Base-by-base conservation (phyloP, 2,888 invertebrate species). In the Nymphalis c-album region DNA sequence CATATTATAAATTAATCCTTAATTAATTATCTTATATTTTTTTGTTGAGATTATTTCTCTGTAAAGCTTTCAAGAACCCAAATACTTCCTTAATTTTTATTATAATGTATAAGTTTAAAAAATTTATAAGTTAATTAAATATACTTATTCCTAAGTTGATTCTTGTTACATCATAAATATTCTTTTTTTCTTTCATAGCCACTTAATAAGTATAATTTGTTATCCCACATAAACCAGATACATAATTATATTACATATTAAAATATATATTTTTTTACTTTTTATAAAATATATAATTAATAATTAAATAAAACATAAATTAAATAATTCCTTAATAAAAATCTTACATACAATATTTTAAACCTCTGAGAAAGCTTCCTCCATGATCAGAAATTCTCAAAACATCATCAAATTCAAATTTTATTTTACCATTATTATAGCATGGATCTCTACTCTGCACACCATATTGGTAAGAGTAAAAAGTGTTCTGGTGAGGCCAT, bases 381-480 rank as follows among this genome's bases (percentile, higher is more conserved):
- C 80, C 79, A 71, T 78, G 82, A 50, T 83, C 80, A 68, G 83
- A 74, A 70, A 77, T 74, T 50, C 80, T 74, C 50, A 79, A 77
- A 67, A 86, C 75, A 73, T 93, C 93, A 73, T 91, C 89, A 85
- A 92, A 93, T 71, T 88, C 85, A 79, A 93, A 85, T 63, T 79
- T 78, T 40, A 89, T 84, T 72, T 82, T 88, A 55, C 85, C 83
- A 61, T 85, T 86, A 69, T 76, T 81, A 70, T 85, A 88, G 7
- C 77, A 73, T 48, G 77, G 80, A 64, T 91, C 86, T 74, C 92
- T 85, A 68, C 85, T 85, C 76, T 88, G 88, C 22, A 92, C 86
- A 68, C 87, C 83, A 81, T 92, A 93, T 59, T 84, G 85, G 78
- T 84, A 85, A 66, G 84, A 73, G 61, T 82, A 79, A 72, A 77